phyloP scores from a whole-genome alignment of 2,888 invertebrate species.

The Noctua pronuba region DNA sequence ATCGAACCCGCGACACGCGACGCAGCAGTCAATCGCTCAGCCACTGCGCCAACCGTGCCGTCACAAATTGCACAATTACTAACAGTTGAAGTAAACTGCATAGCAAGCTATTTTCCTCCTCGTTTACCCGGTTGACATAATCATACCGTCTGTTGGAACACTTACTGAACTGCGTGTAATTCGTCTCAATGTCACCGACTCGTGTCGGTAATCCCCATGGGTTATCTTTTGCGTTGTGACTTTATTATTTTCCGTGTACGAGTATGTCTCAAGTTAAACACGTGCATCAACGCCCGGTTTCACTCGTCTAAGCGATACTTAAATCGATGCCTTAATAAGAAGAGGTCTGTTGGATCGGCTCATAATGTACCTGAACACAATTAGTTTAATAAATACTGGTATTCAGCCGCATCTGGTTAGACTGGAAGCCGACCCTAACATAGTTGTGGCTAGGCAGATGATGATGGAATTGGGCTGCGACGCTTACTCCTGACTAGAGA shows the following conservation, averaged over 20 bases:
- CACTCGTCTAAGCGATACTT: neutral
- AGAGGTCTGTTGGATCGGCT: too few relatives aligned
- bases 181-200: neutral
- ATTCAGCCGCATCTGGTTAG: too few relatives aligned
- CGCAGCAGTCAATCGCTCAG: too few relatives aligned
- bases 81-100: neutral
- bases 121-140: constrained; percentile 8
- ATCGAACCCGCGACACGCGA: too few relatives aligned
- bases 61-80: neutral
- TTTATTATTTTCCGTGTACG: constrained; percentile 30
- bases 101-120: neutral
- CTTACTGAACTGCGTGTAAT: neutral
- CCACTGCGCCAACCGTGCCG: too few relatives aligned
- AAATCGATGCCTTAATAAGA: neutral
- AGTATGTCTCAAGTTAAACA: neutral
- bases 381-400: too few relatives aligned
- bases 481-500: too few relatives aligned
- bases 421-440: too few relatives aligned
- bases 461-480: too few relatives aligned
- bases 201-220: constrained; percentile 15
- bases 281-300: neutral
- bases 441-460: too few relatives aligned
- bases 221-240: neutral
- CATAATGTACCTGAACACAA: too few relatives aligned
- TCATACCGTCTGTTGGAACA: neutral